Base-by-base conservation (phyloP, 2,113 vertebrate species). In the Chaetops frenatus region DNA sequence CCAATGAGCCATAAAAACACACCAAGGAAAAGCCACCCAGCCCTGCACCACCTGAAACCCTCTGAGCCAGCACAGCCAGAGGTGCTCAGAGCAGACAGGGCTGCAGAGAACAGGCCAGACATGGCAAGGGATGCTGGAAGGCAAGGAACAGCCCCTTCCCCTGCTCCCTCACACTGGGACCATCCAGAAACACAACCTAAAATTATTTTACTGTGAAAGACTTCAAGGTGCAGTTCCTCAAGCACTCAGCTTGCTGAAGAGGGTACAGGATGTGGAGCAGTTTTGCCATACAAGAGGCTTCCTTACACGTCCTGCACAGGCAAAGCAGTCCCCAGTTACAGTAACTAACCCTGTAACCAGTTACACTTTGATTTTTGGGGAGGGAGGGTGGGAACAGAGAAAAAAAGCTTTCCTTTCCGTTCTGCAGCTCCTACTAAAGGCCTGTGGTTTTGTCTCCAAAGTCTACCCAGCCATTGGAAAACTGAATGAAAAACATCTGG, bases 71-170 rank as follows among this genome's bases (percentile, higher is more conserved):
- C 42, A 9, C 5, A 3, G 72, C 45, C 15, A 1, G 1, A 11
- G 66, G 2, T 12, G 65, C 0, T 28, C 1, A 23, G 42, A 69
- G 58, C 53, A 53, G 31, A 13, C 9, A 21, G 66, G 79, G 81
- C 66, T 86, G 84, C 66, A 15, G 28, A 22, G 19, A 36, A 61
- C 1, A 11, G 53, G 36, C 25, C 36, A 1, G 10, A 36, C 45
- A 10, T 1, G 0, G 0, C 2, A 14, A 38, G 42, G 56, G 73
- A 29, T 10, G 38, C 64, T 9, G 33, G 9, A 27, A 53, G 18
- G 57, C 35, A 40, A 11, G 11, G 2, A 28, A 19, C 38, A 50
- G 54, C 60, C 81, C 4, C 64, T 48, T 1, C 24, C 62, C 72
- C 61, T 16, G 16, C 36, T 28, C 25, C 48, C 71, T 40, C 0